Evolutionary conservation across 2,113 vertebrate genomes (phyloP).

Genomic region (Seriola aureovittata): DNA sequence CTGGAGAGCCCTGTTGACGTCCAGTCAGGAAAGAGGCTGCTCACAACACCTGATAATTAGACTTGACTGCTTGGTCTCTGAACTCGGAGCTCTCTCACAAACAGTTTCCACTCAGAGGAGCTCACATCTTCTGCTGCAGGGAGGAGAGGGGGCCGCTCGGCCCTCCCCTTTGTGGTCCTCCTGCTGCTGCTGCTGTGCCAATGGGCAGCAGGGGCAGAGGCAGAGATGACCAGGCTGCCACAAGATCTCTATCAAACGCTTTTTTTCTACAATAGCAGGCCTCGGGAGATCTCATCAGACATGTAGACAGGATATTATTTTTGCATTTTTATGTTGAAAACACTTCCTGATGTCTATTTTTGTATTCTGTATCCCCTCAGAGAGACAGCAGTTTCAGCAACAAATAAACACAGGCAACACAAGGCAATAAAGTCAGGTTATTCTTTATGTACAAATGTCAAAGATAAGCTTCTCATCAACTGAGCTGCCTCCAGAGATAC

Average conservation of each 20-base stretch:
- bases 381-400: background rate
- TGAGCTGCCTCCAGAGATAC: background rate
- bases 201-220: constrained; percentile 71
- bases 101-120: constrained; percentile 71
- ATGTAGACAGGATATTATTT: constrained; percentile 65
- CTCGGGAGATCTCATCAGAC: constrained; percentile 64
- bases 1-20: constrained; percentile 47
- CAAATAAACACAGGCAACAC: background rate
- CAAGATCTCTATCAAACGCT: constrained; percentile 48
- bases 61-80: constrained; percentile 50
- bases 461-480: constrained; percentile 20
- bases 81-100: constrained; percentile 58
- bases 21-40: constrained; percentile 32
- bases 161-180: constrained; percentile 76
- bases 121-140: constrained; percentile 75
- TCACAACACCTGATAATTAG: constrained; percentile 62
- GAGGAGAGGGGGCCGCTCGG: constrained; percentile 65
- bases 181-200: constrained; percentile 66
- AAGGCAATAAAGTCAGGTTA: background rate
- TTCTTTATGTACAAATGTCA: constrained; percentile 6
- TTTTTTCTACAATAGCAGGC: constrained; percentile 26
- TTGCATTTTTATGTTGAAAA: constrained; percentile 24
- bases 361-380: constrained; percentile 30
- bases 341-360: constrained; percentile 6
- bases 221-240: constrained; percentile 44